Evolutionary conservation across 1,140 invertebrate species (phyloP), one percentile per base, ranked within the genome.

Genomic region (Papilio polytes): DNA sequence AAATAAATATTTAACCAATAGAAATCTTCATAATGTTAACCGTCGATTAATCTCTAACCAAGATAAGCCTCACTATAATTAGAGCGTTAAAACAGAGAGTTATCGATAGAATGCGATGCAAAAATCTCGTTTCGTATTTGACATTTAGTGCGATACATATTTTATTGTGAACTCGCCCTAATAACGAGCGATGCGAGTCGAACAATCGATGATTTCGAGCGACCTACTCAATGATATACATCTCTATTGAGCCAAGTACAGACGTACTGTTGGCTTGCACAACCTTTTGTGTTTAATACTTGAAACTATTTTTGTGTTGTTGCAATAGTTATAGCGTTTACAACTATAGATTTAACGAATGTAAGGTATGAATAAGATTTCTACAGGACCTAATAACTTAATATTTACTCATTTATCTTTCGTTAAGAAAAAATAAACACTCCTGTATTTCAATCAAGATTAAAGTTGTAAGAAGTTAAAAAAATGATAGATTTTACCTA

Each of bases 201-300:
- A 90, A 91, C 87, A 91, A 89, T 89, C 85, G 89, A 89, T 87
- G 82, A 89, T 90, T 89, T 89, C 85, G 87, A 83, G 82, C 88
- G 81, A 84, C 85, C 86, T 86, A 87, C 83, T 86, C 82, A 15
- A 77, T 81, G 88, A 89, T 91, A 86, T 82, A 85, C 81, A 91
- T 91, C 89, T 77, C 51, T 36, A 77, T 77, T 77, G 74, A 77
- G 31, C 26, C n/a, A 51, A 51, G 31, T 56, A 51, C 26, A 7
- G 26, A 56, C 26, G 74, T 56, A 76, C 74, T 31, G 22, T 77
- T 77, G 46, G 51, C 26, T 78, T 78, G 74, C 74, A 3, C 31
- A 78, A 78, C n/a, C 48, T 78, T 78, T 78, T 78, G 74, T 78
- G 31, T 59, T 78, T 56, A 77, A 48, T 56, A 78, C 74, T 36